Conservation (phyloP, 2,888 invertebrate genomes). For the Cerastoderma edule region DNA sequence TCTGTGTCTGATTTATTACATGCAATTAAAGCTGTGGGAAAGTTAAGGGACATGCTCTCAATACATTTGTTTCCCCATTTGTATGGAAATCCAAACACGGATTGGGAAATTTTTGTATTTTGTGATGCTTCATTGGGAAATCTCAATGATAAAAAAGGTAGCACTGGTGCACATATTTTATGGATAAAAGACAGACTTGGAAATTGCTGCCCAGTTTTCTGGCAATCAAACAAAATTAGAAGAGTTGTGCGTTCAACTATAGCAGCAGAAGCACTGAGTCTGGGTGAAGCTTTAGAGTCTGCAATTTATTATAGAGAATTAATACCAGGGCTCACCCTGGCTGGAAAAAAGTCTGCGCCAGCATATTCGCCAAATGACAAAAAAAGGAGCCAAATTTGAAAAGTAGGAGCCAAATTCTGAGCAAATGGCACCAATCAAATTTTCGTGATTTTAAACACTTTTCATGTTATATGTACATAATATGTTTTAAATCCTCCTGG, state of each 20-base stretch:
- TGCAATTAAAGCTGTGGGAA: slow-evolving; percentile 30
- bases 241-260: slow-evolving; percentile 55
- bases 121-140: slow-evolving; percentile 59
- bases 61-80: neutral
- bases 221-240: slow-evolving; percentile 54
- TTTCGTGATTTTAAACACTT: too few relatives aligned
- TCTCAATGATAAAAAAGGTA: slow-evolving; percentile 44
- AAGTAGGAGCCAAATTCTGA: too few relatives aligned
- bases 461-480: too few relatives aligned
- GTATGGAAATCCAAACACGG: neutral
- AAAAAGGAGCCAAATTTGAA: too few relatives aligned
- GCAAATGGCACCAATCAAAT: too few relatives aligned
- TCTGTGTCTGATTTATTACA: too few relatives aligned
- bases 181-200: slow-evolving; percentile 43
- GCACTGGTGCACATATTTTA: slow-evolving; percentile 41
- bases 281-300: too few relatives aligned
- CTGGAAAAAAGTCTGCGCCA: too few relatives aligned
- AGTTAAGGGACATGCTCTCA: slow-evolving; percentile 44
- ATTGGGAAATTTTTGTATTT: slow-evolving; percentile 22
- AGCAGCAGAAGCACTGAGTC: slow-evolving; percentile 61
- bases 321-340: too few relatives aligned
- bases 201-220: slow-evolving; percentile 48
- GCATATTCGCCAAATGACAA: too few relatives aligned
- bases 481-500: too few relatives aligned
- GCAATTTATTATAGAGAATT: too few relatives aligned